Evolutionary conservation across 2,888 invertebrate genomes (phyloP).

Genomic region (Nipponacmea schrenckii): DNA sequence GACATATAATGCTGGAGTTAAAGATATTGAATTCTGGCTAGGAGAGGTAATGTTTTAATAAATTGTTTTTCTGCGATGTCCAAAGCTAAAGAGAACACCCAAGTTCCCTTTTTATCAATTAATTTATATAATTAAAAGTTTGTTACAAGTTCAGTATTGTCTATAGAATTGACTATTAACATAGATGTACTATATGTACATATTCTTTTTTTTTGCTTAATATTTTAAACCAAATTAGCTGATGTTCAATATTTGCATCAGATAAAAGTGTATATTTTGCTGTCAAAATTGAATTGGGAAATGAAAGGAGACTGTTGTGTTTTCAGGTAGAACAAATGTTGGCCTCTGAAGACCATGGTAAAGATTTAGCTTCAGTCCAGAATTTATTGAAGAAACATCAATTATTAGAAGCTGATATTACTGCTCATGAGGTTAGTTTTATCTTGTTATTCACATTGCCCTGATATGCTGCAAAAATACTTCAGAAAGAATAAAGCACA

Average conservation of each 20-base stretch:
- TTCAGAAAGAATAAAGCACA: slow-evolving; percentile 22
- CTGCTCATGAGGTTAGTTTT: slow-evolving; percentile 84
- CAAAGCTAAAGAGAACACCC: no score
- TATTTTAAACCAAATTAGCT: not conserved
- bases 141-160: no score
- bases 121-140: not conserved
- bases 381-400: slow-evolving; percentile 92
- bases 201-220: not conserved
- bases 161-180: no score
- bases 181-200: no score
- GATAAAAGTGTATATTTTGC: no score
- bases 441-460: not conserved
- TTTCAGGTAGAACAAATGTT: slow-evolving; percentile 81
- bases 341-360: slow-evolving; percentile 96
- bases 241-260: no score
- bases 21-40: slow-evolving; percentile 99
- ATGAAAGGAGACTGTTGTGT: no score
- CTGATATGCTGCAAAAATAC: not conserved
- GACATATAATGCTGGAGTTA: slow-evolving; percentile 97
- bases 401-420: slow-evolving; percentile 95
- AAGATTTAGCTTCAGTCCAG: slow-evolving; percentile 97
- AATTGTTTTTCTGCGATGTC: not conserved
- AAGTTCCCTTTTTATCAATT: not conserved
- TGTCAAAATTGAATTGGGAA: no score
- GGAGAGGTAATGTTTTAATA: slow-evolving; percentile 81